Base-by-base conservation (phyloP, 1,140 invertebrate genomes). In the Cecropterus lyciades region DNA sequence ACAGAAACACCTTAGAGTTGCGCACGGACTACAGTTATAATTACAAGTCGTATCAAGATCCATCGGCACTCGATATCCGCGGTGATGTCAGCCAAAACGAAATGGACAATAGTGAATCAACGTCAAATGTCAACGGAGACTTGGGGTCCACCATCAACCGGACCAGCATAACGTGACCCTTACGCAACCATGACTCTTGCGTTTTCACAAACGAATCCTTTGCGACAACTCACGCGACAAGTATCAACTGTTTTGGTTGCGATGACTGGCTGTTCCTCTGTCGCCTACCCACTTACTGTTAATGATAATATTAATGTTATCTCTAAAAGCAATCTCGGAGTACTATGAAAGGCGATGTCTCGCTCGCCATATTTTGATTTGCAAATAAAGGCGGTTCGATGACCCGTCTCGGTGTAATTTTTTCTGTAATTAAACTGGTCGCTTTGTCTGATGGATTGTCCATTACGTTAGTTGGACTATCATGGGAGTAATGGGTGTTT, bases 301-400 rank as follows among this genome's bases (percentile, higher is more conserved):
- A 91, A 91, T 89, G 85, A 89, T 86, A 89, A 89, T 87, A 89
- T 89, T 89, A 83, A 87, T 88, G 77, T 85, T 84, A 81, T 84
- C 79, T 87, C 66, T 70, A 71, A 85, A 80, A 87, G 76, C 80
- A 80, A 86, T 89, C 81, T 56, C 67, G 66, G 70, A 80, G 71
- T 55, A 62, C 72, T 73, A 82, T 72, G 74, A 75, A 72, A 70
- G 71, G 57, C 60, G 51, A 64, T 57, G 68, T 65, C 45, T 40
- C 33, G 59, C 40, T 69, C 48, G 57, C 68, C 42, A 45, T 77
- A 75, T 74, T 79, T 77, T 80, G 73, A 77, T 76, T 84, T 73
- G 80, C 77, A 72, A 83, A 80, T 72, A 57, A 30, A 49, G 27
- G 10, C 30, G 27, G 46, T 49, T 49, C 46, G 8, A 40, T 8